These are phyloP conservation scores for Steinernema hermaphroditum DNA, from an alignment of 2,888 invertebrate genomes.

Conservation along the genomic window DNA sequence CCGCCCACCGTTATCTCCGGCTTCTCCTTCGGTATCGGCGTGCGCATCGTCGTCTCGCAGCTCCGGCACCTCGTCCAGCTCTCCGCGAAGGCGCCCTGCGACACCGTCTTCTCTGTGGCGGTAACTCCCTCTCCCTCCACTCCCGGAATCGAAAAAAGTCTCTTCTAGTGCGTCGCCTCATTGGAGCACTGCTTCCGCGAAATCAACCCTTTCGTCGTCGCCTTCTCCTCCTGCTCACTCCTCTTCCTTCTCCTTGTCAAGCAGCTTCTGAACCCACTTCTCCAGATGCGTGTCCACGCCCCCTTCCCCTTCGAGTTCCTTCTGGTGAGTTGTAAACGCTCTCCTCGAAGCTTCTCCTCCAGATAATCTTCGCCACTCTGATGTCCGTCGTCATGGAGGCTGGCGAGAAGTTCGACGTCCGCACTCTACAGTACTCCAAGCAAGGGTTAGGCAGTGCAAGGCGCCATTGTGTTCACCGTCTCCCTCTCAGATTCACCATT, in stretches of 20 bases:
- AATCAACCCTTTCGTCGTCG: conserved; percentile 47
- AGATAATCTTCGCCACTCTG: conserved; percentile 29
- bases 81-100: conserved; percentile 34
- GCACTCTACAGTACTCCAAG: conserved; percentile 34
- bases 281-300: conserved; percentile 36
- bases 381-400: conserved; percentile 33
- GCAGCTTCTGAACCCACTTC: conserved; percentile 46
- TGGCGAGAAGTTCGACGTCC: conserved; percentile 36
- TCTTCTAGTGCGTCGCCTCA: conserved; percentile 44
- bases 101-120: conserved; percentile 32
- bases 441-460: conserved; percentile 35
- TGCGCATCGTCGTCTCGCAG: conserved; percentile 44
- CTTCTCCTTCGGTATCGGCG: conserved; percentile 45
- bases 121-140: conserved; percentile 21
- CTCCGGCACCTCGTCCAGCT: conserved; percentile 45
- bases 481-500: conserved; percentile 28
- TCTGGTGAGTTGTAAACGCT: conserved; percentile 29
- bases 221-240: conserved; percentile 41
- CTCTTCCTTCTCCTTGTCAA: conserved; percentile 42
- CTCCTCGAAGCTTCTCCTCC: background rate
- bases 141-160: conserved; percentile 21
- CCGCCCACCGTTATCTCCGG: conserved; percentile 44
- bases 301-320: conserved; percentile 49
- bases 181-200: conserved; percentile 49
- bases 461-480: conserved; percentile 6